Base-by-base conservation (phyloP, 2,113 vertebrate species). In the Channa maculata region DNA sequence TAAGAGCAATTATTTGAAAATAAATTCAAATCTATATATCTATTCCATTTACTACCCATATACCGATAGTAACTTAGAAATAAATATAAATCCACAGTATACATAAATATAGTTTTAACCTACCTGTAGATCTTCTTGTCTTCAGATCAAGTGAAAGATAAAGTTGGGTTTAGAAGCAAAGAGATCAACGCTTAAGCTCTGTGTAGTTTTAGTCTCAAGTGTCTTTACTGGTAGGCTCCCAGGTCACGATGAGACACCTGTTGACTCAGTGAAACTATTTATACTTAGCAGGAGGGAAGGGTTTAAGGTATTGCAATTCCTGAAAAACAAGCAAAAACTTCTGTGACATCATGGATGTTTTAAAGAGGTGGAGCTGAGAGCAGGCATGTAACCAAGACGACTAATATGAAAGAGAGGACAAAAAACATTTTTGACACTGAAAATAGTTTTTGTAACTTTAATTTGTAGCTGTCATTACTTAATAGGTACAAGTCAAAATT, bases 171-270 rank as follows among this genome's bases (percentile, higher is more conserved):
- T 1, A 4, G 4, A 2, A 39, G 15, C 14, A 54, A 45, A 65
- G 71, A 15, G 15, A 41, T n/a, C 3, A 1, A 8, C 33, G 24
- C 24, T 24, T 24, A 24, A 41, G n/a, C 11, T 57, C n/a, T 5
- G 33, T 14, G 52, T 70, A n/a, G 33, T 11, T 55, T 36, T 51
- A 9, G n/a, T 53, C 45, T 74, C 48, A n/a, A 63, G 50, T 68
- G 55, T n/a, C 11, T 9, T 44, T 0, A 0, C 5, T n/a, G 54
- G 13, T 46, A 8, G 1, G 8, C 3, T 0, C 0, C 24, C 6
- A 39, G 52, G 34, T 84, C 3, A 60, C 60, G 60, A 44, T 83
- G 69, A 79, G 77, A 78, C 75, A 78, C 66, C 69, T 66, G 61
- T 64, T 45, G 3, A 2, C 3, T 15, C 6, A 11, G 14, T 52